phyloP scores from a whole-genome alignment of 2,113 vertebrate genomes.

The Orthonyx spaldingii region DNA sequence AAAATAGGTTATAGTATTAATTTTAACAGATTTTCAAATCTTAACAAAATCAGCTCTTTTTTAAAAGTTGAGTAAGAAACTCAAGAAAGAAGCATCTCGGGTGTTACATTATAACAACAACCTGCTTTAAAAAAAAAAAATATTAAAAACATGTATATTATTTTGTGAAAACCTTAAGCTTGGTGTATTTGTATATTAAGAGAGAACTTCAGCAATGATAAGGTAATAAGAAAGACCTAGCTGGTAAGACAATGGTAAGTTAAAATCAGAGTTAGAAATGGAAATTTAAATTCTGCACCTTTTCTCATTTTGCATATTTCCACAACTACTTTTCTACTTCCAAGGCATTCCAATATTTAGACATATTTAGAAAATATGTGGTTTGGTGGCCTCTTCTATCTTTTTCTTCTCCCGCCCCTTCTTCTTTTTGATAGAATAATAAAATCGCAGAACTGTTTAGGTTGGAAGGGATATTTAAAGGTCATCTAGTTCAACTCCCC shows the following conservation, averaged over 20 bases:
- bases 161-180: neutral
- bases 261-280: neutral
- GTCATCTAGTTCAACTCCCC: neutral
- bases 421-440: neutral
- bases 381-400: rapidly evolving
- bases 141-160: neutral
- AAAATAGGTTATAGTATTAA: neutral
- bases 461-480: neutral
- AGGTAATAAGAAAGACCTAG: neutral
- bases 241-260: neutral
- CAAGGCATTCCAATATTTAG: neutral
- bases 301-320: neutral
- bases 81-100: neutral
- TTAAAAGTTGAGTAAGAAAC: neutral
- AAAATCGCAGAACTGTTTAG: neutral
- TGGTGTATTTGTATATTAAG: neutral
- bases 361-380: neutral
- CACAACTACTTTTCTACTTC: neutral
- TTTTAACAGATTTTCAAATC: neutral
- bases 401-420: rapidly evolving
- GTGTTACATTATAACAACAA: neutral
- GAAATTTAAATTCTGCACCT: neutral
- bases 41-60: neutral
- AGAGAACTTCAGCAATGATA: neutral
- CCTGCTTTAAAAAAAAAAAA: neutral